Evolutionary conservation across 2,797 vertebrate species (phyloP).

Genomic region (Melanogrammus aeglefinus): DNA sequence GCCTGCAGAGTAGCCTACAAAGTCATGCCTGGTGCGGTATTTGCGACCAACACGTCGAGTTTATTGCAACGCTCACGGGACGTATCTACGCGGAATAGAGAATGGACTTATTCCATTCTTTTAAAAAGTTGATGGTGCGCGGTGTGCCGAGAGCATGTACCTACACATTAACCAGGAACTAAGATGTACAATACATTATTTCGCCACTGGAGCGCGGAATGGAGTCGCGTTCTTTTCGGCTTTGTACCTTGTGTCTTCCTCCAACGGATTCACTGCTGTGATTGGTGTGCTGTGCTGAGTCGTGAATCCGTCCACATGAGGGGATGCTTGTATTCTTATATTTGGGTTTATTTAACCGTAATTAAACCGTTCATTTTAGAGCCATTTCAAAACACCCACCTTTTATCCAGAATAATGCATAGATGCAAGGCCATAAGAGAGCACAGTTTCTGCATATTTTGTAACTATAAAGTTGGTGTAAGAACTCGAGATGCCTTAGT

Average conservation of each 20-base stretch:
- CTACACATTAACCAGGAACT: slow-evolving; percentile 67
- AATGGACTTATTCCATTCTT: slow-evolving; percentile 57
- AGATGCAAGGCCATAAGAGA: not conserved
- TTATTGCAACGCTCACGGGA: slow-evolving; percentile 16
- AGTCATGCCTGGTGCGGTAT: slow-evolving; percentile 46
- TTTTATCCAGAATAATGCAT: not conserved
- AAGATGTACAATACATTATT: slow-evolving; percentile 13
- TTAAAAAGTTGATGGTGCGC: slow-evolving; percentile 63
- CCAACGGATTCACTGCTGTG: not conserved
- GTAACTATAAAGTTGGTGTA: not conserved
- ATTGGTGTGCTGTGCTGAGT: not conserved
- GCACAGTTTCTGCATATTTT: not conserved
- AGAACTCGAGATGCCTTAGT: too few species aligned
- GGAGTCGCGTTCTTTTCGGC: not conserved
- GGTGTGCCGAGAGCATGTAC: slow-evolving; percentile 65
- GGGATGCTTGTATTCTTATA: not conserved
- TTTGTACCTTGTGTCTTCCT: not conserved
- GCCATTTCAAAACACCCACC: not conserved
- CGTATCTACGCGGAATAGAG: slow-evolving; percentile 33
- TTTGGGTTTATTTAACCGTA: too few species aligned
- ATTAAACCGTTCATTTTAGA: not conserved
- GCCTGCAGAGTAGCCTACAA: slow-evolving; percentile 46
- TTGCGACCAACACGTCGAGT: slow-evolving; percentile 25
- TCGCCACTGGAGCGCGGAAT: slow-evolving; percentile 55
- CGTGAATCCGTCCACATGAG: not conserved